Base-by-base conservation (phyloP, 2,888 invertebrate species). In the Rhamphomyia laevipes region DNA sequence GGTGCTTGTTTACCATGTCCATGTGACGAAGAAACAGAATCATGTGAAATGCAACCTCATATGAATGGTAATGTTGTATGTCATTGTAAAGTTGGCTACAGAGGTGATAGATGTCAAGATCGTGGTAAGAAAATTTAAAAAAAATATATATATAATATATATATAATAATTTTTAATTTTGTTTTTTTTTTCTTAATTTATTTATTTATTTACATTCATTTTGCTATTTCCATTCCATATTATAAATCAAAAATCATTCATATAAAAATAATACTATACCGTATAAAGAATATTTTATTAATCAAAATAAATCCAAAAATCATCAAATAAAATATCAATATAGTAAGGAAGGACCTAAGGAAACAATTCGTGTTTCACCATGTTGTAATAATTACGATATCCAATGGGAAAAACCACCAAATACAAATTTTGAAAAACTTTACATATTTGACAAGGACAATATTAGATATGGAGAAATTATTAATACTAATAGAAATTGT, bases 1-100 rank as follows among this genome's bases (percentile, higher is more conserved):
- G 65, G 62, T 9, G 51, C 61, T 5, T 71, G 91, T 58, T 71
- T 70, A 5, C 71, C 64, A 30, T 94, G 93, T 60, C 83, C 84
- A 4, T 94, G 94, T 82, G 81, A 61, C 12, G 48, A 63, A 11
- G 79, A 78, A n/a, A 81, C 82, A 56, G 76, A 77, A 55, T 78
- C 77, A 43, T 88, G 87, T 61, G 71, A 73, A 51, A 62, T 78
- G 31, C 74, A 71, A 30, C 68, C 73, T 15, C 72, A 76, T 54
- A 35, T 35, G 13, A 73, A 33, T 42, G 56, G 74, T 15, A 73
- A 77, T 53, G 79, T 86, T 2, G 69, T 77, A 11, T 91, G 90
- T 62, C 73, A 79, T 58, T 91, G 90, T 63, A 71, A 72, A 37
- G 73, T 78, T 2, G 84, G 84, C 3, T 86, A 77, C 67, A 73